Percentiles rank a stretch among this genome's conserved stretches.
Evolutionary conservation across 1,140 invertebrate species (phyloP).

Genomic region (Macrocentrus cingulum): DNA sequence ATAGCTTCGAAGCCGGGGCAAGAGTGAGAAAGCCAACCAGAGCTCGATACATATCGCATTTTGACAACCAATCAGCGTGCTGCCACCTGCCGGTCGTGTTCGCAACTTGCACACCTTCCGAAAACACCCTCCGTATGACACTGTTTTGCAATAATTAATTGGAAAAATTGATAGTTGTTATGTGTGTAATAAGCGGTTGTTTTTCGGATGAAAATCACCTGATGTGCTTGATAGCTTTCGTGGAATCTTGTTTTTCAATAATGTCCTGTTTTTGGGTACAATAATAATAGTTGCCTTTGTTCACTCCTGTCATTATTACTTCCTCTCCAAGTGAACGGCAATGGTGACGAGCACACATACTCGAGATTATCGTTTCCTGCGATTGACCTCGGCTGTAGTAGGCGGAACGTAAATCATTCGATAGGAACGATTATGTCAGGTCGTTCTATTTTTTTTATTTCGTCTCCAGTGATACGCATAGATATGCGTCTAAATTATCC

Average conservation of each 20-base stretch:
- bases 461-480: no score
- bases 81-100: no score
- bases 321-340: background rate
- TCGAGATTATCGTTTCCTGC: conserved; percentile 21
- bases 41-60: background rate
- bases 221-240: no score
- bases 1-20: no score
- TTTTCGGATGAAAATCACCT: no score
- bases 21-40: conserved; percentile 2
- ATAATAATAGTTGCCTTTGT: background rate
- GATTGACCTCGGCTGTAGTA: conserved; percentile 18
- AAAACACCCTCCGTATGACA: no score
- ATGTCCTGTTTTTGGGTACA: background rate
- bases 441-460: no score
- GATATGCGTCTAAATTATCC: no score
- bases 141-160: no score
- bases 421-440: background rate
- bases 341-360: conserved; percentile 13
- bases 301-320: background rate
- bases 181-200: no score
- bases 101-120: no score
- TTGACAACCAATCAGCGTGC: background rate
- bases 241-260: background rate
- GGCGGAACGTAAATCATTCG: conserved; percentile 17
- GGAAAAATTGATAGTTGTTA: no score